Evolutionary conservation across 2,888 invertebrate genomes (phyloP).

Genomic region (Aleiodes alternator): DNA sequence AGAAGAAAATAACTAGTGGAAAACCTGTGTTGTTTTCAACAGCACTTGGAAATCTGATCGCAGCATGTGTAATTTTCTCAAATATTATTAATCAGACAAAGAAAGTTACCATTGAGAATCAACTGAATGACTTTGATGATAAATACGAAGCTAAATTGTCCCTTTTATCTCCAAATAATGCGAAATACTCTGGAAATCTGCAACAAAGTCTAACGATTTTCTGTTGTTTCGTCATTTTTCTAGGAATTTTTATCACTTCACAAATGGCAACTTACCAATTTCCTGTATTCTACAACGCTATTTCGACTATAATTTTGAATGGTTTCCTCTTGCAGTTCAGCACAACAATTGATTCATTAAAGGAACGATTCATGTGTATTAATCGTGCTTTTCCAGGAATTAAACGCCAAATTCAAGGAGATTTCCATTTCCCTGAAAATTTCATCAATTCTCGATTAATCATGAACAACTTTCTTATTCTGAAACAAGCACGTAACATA

Average conservation of each 20-base stretch:
- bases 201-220: neutral
- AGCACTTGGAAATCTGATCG: neutral
- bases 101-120: neutral
- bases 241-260: neutral
- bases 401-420: neutral
- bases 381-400: neutral
- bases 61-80: neutral
- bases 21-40: neutral
- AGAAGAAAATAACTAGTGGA: no score
- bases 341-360: neutral
- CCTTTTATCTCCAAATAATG: neutral
- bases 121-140: conserved; percentile 5
- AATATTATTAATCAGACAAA: neutral
- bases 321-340: conserved; percentile 1
- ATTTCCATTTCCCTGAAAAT: no score
- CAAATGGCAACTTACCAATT: neutral
- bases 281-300: no score
- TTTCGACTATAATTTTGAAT: neutral
- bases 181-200: neutral
- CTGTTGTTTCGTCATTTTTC: neutral
- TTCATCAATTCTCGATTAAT: neutral
- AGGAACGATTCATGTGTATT: neutral
- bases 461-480: neutral
- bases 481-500: neutral
- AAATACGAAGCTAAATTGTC: neutral